Percentiles rank a stretch among this genome's conserved stretches.
Evolutionary conservation across 1,140 invertebrate genomes (phyloP).

Genomic region (Melitaea cinxia): DNA sequence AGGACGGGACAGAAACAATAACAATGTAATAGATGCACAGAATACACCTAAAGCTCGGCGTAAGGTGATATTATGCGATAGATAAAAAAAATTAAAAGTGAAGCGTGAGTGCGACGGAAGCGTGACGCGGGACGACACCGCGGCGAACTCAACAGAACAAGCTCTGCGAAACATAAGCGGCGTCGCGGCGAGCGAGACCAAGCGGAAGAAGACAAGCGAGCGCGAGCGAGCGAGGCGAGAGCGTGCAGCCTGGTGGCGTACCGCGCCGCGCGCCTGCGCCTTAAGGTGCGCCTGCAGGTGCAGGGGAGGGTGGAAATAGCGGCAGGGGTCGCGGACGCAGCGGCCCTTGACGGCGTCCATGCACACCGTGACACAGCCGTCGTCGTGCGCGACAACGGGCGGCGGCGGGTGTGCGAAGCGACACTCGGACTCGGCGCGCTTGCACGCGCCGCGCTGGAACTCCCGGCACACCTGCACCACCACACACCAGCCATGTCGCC

Average conservation of each 20-base stretch:
- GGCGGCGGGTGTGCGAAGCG: conserved; percentile 98
- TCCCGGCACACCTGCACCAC: conserved; percentile 96
- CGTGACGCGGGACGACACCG: conserved; percentile 69
- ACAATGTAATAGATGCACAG: conserved; percentile 82
- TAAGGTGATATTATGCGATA: conserved; percentile 80
- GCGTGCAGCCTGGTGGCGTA: conserved; percentile 88
- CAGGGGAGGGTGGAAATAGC: conserved; percentile 98
- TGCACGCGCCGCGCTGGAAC: conserved; percentile 98
- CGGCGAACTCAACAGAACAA: conserved; percentile 77
- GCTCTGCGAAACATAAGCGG: conserved; percentile 77
- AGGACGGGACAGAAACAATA: conserved; percentile 81
- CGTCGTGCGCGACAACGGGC: conserved; percentile 95
- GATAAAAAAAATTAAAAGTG: conserved; percentile 78
- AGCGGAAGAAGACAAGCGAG: conserved; percentile 78
- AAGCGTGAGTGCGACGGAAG: conserved; percentile 81
- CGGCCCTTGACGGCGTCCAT: conserved; percentile 99
- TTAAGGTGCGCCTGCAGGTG: conserved; percentile 99
- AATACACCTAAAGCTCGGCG: conserved; percentile 81
- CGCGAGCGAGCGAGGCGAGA: conserved; percentile 76
- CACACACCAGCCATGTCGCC: conserved; percentile 70
- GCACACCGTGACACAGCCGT: conserved; percentile 98
- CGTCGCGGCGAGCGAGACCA: conserved; percentile 77
- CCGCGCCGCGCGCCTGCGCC: conserved; percentile 97
- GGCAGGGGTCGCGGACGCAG: conserved; percentile 97
- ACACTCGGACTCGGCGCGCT: conserved; percentile 97